Base-by-base conservation (phyloP, 2,888 invertebrate species). In the Hirudinaria manillensis region DNA sequence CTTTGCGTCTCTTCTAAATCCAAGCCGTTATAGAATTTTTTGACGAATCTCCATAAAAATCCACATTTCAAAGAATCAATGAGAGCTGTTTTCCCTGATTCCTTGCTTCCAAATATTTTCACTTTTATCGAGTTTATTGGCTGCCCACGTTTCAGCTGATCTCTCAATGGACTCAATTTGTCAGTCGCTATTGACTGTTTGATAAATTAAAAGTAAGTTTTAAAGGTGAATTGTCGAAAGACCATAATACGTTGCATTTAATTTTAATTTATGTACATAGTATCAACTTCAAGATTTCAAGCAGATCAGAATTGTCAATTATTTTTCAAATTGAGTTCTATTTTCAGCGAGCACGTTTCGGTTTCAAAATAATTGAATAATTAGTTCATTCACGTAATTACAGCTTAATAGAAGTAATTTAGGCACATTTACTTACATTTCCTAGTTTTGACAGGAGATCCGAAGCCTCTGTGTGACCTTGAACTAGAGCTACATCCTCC, bases 401-500 rank as follows among this genome's bases (percentile, higher is more conserved):
- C n/a, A n/a, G n/a, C n/a, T n/a, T n/a, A n/a, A n/a, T n/a, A n/a
- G n/a, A n/a, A n/a, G n/a, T n/a, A n/a, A 61, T 7, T 27, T 34
- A 10, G 16, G 19, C 36, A 34, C 4, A 16, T 34, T 34, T 13
- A 32, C 32, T 32, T 34, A 68, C 72, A 16, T 27, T 38, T n/a
- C 66, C 36, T 65, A 91, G 84, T 81, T 88, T 89, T 82, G 89
- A 89, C 77, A 91, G 85, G 53, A 91, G 85, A 78, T 89, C 89
- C 24, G 90, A 90, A 75, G 91, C 90, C 77, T 90, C 88, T 76
- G 89, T 88, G 83, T 89, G 89, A 34, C 91, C 91, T 81, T 91
- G 89, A 81, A 91, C 90, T 74, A 91, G 85, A 27, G 91, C 91
- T 79, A 91, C 89, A 56, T 91, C 90, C 82, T 91, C 91, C 4